A percentile compares a stretch with the other conserved stretches of the same genome.
phyloP scores from a whole-genome alignment of 2,113 vertebrate genomes.

The Antigone vipio region DNA sequence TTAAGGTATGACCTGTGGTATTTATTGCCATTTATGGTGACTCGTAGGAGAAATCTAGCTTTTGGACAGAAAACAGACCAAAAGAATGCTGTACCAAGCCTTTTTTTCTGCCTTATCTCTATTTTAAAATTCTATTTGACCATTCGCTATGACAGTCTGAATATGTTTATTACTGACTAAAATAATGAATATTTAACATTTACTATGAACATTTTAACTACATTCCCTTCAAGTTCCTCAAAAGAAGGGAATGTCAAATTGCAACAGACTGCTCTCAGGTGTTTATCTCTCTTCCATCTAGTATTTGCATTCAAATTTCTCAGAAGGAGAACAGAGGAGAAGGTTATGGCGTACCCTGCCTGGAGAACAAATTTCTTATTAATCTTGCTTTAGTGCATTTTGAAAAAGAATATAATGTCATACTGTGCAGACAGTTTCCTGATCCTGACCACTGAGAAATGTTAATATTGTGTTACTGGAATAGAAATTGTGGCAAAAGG shows the following conservation, averaged over 20 bases:
- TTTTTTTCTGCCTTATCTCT: not conserved
- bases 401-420: not conserved
- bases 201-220: not conserved
- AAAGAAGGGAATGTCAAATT: not conserved
- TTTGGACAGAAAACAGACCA: not conserved
- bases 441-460: not conserved
- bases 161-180: not conserved
- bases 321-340: not conserved
- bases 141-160: not conserved
- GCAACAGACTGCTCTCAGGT: not conserved
- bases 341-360: not conserved
- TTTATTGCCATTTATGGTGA: conserved; percentile 9
- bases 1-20: not conserved
- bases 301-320: not conserved
- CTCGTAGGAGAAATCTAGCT: not conserved
- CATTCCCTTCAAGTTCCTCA: not conserved
- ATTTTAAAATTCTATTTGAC: not conserved
- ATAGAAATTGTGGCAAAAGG: not conserved
- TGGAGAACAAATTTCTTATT: not conserved
- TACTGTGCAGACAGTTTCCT: not conserved
- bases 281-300: not conserved
- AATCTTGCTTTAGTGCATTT: not conserved
- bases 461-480: not conserved
- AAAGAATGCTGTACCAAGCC: not conserved
- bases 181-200: not conserved